Percentiles rank a stretch among this genome's conserved stretches.
phyloP scores from a whole-genome alignment of 2,797 vertebrate species.

The Astyanax mexicanus region DNA sequence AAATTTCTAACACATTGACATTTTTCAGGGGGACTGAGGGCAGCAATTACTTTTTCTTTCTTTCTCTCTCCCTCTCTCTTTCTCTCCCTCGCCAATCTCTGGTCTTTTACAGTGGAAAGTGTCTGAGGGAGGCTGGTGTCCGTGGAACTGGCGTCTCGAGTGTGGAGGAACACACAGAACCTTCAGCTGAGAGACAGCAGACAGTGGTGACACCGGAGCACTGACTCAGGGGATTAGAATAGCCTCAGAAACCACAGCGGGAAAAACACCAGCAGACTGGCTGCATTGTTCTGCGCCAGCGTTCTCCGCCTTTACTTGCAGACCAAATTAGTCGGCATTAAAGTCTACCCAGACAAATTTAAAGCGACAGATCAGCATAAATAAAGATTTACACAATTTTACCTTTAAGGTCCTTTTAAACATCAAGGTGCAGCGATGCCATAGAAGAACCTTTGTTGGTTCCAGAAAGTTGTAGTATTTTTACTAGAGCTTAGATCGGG shows the following conservation, averaged over 20 bases:
- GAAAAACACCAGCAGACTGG: slow-evolving; percentile 32
- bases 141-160: slow-evolving; percentile 28
- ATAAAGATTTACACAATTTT: not conserved
- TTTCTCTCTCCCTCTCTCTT: slow-evolving; percentile 5
- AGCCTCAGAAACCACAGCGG: slow-evolving; percentile 45
- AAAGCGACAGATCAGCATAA: not conserved
- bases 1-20: slow-evolving; percentile 70
- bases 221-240: slow-evolving; percentile 51
- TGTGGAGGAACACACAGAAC: slow-evolving; percentile 18
- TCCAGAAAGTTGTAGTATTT: no score
- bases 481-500: no score
- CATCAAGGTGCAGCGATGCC: not conserved
- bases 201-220: slow-evolving; percentile 35
- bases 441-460: no score
- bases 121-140: slow-evolving; percentile 53
- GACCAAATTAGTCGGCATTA: not conserved
- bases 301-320: not conserved
- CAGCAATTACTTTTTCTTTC: slow-evolving; percentile 26
- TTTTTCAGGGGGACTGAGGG: slow-evolving; percentile 64
- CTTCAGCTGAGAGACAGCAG: slow-evolving; percentile 37
- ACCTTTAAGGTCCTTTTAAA: no score
- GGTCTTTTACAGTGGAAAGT: slow-evolving; percentile 61
- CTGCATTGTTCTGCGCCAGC: slow-evolving; percentile 16
- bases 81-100: slow-evolving; percentile 36
- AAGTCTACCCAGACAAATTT: not conserved